Evolutionary conservation across 2,113 vertebrate species (phyloP), one percentile per base, ranked within the genome.

Genomic region (Chloropsis hardwickii): DNA sequence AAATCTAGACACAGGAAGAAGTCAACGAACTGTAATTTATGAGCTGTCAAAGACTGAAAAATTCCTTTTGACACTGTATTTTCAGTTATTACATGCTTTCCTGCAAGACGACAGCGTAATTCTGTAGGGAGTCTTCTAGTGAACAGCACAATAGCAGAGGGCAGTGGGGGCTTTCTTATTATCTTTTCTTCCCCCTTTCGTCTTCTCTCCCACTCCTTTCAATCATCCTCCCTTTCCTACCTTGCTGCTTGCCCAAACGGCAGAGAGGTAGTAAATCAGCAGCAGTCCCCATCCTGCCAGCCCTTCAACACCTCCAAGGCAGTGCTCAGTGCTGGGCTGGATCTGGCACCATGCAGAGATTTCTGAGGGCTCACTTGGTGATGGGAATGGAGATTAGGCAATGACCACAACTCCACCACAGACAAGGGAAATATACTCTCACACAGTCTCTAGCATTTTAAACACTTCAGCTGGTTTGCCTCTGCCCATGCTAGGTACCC

Each of bases 11-110:
- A 95, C 92, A 96, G 95, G 96, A 97, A 97, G 94, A 96, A 98
- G 96, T 97, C 97, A 97, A 98, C 91, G 95, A 97, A 97, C 97
- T 98, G 96, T 97, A 97, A 98, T 97, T 97, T 97, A 98, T 97
- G 97, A 97, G 96, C 97, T 98, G 97, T 98, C 97, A 97, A 97
- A 97, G 93, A 92, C 97, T 98, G 97, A 98, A 97, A 97, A 97
- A 98, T 97, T 97, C 96, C 97, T 97, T 97, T 97, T 98, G 97
- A 97, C 97, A 97, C 97, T 96, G 97, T 97, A 97, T 97, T 98
- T 97, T 97, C 96, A 95, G 97, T 97, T 98, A 97, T 97, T 98
- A 97, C 95, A 96, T 97, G 94, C 96, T 96, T 97, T 97, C 95
- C 97, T 97, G 94, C 96, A 95, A 97, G 94, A 95, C 73, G 93